Base-by-base conservation (phyloP, 2,797 vertebrate species). In the Megalops cyprinoides region DNA sequence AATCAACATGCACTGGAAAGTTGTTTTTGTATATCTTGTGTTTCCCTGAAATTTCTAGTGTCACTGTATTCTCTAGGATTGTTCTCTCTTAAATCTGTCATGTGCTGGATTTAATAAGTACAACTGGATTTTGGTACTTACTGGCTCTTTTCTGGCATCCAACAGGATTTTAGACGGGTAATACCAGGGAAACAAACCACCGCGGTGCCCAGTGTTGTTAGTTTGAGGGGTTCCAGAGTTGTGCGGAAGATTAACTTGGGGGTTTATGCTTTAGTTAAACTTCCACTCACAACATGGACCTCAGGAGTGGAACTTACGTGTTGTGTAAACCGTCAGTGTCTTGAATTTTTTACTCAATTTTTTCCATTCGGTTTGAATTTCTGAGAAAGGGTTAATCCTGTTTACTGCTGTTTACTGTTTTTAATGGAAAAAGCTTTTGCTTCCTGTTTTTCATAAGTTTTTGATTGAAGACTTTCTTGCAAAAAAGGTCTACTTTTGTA, bases 1-100 rank as follows among this genome's bases (percentile, higher is more conserved):
- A 92, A 92, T 94, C 90, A 90, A 88, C 89, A 94, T 95, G 94
- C 95, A 95, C 95, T 95, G 95, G 95, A 95, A 94, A 91, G 92
- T 93, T 94, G 88, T 91, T 88, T 90, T 85, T 90, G 88, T 92
- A 89, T 91, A 90, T 93, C 86, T 88, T 82, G 83, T 88, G 88
- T 86, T 89, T 91, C 86, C 88, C 84, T 84, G 86, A 83, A 88
- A 55, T 90, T 87, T 91, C 80, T 85, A 90, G 89, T 93, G 89
- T 90, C 90, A 49, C 86, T 90, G 87, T 92, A 88, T 87, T 86
- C 87, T 91, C 88, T 91, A n/a, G 91, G 88, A 87, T 87, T 86
- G 84, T 89, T 91, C 84, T 90, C 74, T 84, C 69, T 62, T 56
- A 77, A 82, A 65, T 67, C 46, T 48, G 74, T 82, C 46, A 79